Base-by-base conservation (phyloP, 2,888 invertebrate species). In the Lasioglossum morio region DNA sequence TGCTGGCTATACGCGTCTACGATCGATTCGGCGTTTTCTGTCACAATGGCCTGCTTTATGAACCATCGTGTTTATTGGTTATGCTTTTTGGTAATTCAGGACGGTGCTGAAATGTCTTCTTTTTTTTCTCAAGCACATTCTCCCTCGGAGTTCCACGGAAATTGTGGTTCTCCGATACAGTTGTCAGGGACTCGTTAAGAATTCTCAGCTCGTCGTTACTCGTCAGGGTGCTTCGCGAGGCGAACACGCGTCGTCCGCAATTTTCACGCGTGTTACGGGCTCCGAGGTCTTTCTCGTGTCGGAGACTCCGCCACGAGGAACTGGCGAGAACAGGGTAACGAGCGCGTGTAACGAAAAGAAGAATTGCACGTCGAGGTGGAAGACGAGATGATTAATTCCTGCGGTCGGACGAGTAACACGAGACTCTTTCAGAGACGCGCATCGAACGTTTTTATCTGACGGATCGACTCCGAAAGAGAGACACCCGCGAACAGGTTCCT, bases 321-420 rank as follows among this genome's bases (percentile, higher is more conserved):
- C 30, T 69, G 60, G 73, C 73, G 75, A 77, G 86, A 85, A 79
- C 85, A 81, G 57, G 79, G 30, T 77, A 86, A 86, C 78, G 27
- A 76, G 72, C 69, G 72, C 23, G 63, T 74, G 72, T 69, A 76
- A 48, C 74, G 78, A 85, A 83, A 81, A 75, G 87, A 78, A 76
- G 83, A 83, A 79, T 83, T 37, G 63, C 43, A 46, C 46, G 53
- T 53, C 48, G 75, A 37, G 30, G 27, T 48, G 79, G 81, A 87
- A 88, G 89, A 87, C 84, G 88, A 90, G 87, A 87, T 86, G 91
- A 91, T 91, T 91, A 91, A 91, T 91, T 91, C 87, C 77, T 91
- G 91, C 82, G 90, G 91, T 91, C 60, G 81, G 72, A 72, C 66
- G 72, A 53, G 91, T 91, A 90, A 90, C 85, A 80, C 83, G 91